Evolutionary conservation across 2,113 vertebrate species (phyloP).

Genomic region (Chascanopsetta lugubris): DNA sequence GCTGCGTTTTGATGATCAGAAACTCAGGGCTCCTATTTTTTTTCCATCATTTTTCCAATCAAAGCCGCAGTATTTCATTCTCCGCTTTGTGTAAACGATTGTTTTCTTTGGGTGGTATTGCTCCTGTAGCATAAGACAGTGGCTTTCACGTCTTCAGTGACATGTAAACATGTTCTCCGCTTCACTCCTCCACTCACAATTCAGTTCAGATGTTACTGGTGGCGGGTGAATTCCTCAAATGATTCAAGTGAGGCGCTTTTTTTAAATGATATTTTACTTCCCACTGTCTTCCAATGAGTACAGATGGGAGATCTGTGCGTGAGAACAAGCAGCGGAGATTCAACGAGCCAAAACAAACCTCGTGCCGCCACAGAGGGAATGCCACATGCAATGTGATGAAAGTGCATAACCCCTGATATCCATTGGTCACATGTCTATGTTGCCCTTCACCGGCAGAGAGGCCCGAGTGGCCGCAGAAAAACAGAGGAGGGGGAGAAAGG

Average conservation of each 20-base stretch:
- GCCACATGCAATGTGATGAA: slow-evolving; percentile 9
- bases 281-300: slow-evolving; percentile 58
- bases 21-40: slow-evolving; percentile 52
- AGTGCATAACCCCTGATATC: neutral
- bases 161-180: slow-evolving; percentile 56
- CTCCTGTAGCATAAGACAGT: slow-evolving; percentile 30
- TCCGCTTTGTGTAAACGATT: slow-evolving; percentile 58
- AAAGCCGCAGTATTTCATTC: slow-evolving; percentile 66
- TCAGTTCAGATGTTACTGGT: slow-evolving; percentile 71
- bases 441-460: neutral
- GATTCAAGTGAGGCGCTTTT: slow-evolving; percentile 10
- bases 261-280: slow-evolving; percentile 6
- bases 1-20: slow-evolving; percentile 72
- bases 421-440: neutral
- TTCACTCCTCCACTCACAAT: slow-evolving; percentile 57
- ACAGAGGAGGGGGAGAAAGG: neutral
- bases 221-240: slow-evolving; percentile 62
- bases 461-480: neutral
- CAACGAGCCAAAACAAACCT: slow-evolving; percentile 59
- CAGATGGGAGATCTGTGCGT: slow-evolving; percentile 57
- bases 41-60: slow-evolving; percentile 66
- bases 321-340: slow-evolving; percentile 46
- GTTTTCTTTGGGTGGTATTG: slow-evolving; percentile 53
- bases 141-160: slow-evolving; percentile 34
- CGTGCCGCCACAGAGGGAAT: slow-evolving; percentile 34